Evolutionary conservation across 53 echinoderm and acorn worm genomes (phyloP), one percentile per base, ranked within the genome.

Genomic region (Astropecten irregularis): DNA sequence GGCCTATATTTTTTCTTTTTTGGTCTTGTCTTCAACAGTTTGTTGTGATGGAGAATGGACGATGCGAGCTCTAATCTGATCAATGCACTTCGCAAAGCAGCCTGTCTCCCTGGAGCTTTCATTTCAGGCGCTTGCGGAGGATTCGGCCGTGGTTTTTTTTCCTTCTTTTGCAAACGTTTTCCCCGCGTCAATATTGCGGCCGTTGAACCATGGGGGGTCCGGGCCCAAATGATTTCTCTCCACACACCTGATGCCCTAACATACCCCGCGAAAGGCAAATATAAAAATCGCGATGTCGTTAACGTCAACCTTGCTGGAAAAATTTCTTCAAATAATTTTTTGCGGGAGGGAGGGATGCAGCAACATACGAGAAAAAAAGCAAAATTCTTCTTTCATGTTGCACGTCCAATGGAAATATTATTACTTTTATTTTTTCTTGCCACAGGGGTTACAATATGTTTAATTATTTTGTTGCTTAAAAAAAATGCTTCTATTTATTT

Each of bases 41-140:
- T 51, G 74, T 74, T 74, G 57, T 74, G 74, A 74, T 74, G 64
- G 32, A 64, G 36, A 35, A 5, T 36, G 29, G 74, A 74, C 74
- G 38, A 74, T 27, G 27, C 21, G 56, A 6, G 6, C 55, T 38
- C 56, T 57, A 74, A 74, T 74, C 74, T 74, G 57, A 74, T 74
- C 39, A 74, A 74, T 23, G 40, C 38, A 27, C 44, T 47, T 44
- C 68, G 28, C 35, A n/a, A n/a, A n/a, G 49, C 31, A 13, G 34
- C 33, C 49, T 30, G 9, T 0, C 38, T 51, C 52, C 22, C 35
- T 34, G 54, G 71, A 51, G 33, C 34, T 31, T n/a, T n/a, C 19
- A 3, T 71, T 50, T 21, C 7, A 20, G 33, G 51, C 8, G 18
- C 52, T 0, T 32, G 31, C 44, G 8, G 52, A 52, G 49, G 19